Conservation (phyloP, 1,140 invertebrate genomes). For the Xylocopa sonorina region DNA sequence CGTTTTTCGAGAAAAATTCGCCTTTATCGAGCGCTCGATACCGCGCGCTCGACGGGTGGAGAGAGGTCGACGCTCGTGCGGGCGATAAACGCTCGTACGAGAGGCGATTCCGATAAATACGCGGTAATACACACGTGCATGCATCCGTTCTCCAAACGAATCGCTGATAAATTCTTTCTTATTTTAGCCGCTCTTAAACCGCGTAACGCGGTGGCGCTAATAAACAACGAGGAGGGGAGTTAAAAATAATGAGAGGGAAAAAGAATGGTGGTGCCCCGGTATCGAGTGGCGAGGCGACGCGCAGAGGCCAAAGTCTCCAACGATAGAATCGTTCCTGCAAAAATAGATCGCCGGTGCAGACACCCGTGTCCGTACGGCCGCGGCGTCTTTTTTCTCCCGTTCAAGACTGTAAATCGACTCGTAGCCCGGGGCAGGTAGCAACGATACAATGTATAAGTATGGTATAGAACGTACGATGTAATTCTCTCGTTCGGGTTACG, state of each 20-base stretch:
- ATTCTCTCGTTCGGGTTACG: slow-evolving; percentile 42
- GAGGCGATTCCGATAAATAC: neutral
- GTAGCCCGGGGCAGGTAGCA: slow-evolving; percentile 20
- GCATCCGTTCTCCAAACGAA: neutral
- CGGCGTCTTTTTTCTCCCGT: neutral
- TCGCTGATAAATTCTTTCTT: neutral
- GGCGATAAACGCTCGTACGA: no score
- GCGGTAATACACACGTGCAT: no score
- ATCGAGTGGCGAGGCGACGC: neutral
- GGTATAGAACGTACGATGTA: slow-evolving; percentile 57
- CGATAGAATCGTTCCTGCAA: slow-evolving; percentile 30
- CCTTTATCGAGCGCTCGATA: slow-evolving; percentile 6
- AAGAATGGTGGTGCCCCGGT: neutral
- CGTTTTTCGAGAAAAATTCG: neutral
- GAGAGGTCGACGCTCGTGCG: slow-evolving; percentile 3
- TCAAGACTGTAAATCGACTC: slow-evolving; percentile 9
- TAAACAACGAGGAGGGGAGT: neutral
- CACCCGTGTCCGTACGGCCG: neutral
- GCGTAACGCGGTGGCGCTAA: neutral
- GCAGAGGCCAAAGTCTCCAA: neutral
- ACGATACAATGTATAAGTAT: slow-evolving; percentile 55
- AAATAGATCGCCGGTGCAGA: neutral
- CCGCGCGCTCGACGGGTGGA: no score
- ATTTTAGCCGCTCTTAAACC: no score
- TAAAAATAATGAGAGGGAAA: neutral